Conservation (phyloP, 2,113 vertebrate species). For the Macquaria australasica region DNA sequence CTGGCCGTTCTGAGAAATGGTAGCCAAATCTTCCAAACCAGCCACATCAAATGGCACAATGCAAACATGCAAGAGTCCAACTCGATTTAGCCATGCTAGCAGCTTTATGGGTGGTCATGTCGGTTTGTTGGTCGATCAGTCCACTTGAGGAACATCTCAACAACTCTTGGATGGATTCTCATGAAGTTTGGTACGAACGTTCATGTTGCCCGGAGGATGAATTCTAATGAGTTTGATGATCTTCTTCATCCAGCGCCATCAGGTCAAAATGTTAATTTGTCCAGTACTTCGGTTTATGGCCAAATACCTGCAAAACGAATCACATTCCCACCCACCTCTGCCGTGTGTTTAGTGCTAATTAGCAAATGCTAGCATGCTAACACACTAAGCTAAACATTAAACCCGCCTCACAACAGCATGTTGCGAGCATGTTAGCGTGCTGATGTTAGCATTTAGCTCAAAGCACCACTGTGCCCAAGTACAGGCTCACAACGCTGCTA, state of each 20-base stretch:
- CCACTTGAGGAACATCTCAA: background rate
- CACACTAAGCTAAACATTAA: background rate
- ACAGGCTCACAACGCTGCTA: background rate
- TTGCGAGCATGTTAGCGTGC: background rate
- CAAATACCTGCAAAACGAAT: background rate
- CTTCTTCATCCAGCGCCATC: no score
- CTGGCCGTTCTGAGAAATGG: background rate
- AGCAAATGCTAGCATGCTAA: background rate
- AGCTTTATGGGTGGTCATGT: no score
- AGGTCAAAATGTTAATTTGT: no score
- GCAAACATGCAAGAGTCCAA: no score
- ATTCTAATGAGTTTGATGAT: background rate
- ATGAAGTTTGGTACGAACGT: background rate
- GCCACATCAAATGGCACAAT: no score
- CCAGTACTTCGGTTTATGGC: background rate
- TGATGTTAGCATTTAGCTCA: background rate
- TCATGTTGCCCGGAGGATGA: background rate
- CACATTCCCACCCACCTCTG: background rate
- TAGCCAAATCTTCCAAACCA: background rate
- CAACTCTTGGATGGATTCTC: background rate
- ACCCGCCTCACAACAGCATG: background rate
- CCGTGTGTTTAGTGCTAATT: background rate
- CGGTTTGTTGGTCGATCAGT: no score
- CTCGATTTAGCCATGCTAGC: no score
- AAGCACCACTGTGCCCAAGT: background rate